Evolutionary conservation across 2,113 vertebrate species (phyloP).

Genomic region (Ptilonorhynchus violaceus): DNA sequence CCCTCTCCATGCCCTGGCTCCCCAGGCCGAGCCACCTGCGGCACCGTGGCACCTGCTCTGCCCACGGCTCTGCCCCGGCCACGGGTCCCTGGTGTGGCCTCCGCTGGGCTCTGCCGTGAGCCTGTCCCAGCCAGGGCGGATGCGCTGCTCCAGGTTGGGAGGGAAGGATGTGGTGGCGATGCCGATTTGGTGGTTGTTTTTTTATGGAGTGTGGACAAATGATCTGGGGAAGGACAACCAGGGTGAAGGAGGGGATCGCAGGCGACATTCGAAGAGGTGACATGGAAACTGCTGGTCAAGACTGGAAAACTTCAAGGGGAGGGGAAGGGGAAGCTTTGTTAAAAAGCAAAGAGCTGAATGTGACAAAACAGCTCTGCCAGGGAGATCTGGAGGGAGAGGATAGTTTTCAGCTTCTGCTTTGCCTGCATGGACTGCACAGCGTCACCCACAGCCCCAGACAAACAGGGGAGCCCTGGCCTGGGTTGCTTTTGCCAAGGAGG

Average conservation of each 20-base stretch:
- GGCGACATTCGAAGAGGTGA: background rate
- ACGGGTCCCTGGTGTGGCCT: accelerated
- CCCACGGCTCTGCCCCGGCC: background rate
- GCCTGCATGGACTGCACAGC: background rate
- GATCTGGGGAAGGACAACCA: background rate
- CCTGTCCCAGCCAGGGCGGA: background rate
- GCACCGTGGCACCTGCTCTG: background rate
- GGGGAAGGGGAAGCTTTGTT: background rate
- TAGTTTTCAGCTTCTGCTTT: background rate
- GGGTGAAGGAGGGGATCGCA: background rate
- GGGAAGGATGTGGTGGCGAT: accelerated
- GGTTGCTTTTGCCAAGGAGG: background rate
- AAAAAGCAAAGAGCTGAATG: background rate
- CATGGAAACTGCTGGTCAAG: background rate
- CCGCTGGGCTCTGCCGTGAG: background rate
- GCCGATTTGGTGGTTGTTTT: background rate
- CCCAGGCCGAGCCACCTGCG: background rate
- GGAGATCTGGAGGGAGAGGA: background rate
- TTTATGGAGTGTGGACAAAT: background rate
- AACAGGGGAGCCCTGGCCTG: background rate
- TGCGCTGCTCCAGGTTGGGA: background rate
- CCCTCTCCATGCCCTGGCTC: background rate
- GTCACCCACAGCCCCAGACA: background rate
- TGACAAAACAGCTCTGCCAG: background rate
- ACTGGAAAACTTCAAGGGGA: background rate